Evolutionary conservation across 2,888 invertebrate species (phyloP), one percentile per base, ranked within the genome.

Genomic region (Temnothorax ravouxi): DNA sequence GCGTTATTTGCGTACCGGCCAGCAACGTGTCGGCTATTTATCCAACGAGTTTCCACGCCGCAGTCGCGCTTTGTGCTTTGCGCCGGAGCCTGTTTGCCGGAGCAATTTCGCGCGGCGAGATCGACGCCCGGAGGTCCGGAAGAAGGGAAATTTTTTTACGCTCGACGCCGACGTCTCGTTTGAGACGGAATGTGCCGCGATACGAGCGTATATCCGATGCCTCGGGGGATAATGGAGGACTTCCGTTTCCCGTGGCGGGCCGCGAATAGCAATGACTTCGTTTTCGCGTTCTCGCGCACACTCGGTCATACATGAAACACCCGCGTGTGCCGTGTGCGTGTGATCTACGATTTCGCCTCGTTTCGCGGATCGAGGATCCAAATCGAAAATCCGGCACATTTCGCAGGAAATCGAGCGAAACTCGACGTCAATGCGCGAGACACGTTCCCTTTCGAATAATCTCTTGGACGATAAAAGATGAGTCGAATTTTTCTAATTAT

Each of bases 211-310:
- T 83, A 77, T 83, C 84, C 84, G 90, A 86, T 86, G 87, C 87
- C 84, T 83, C 76, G 56, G 88, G 66, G 80, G 88, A 90, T 93
- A 94, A 94, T 93, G 89, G 90, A 90, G 89, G 91, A 90, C 92
- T 93, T 94, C 93, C 94, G 94, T 93, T 94, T 93, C 93, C 94
- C 91, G 92, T 87, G 89, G 81, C 86, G 83, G 88, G 83, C 83
- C 91, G 90, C 91, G 93, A 93, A 92, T 93, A 92, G 91, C 92
- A 94, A 93, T 93, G 93, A 92, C 88, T 90, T 72, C 77, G 81
- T 83, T 87, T 85, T 84, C 85, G 86, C 84, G 81, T 86, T 80
- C 66, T 47, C 44, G 84, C 87, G 72, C 86, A 82, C 80, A 72
- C 83, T 83, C 86, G 85, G 85, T 56, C 84, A 69, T 50, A 83